Percentiles rank a stretch among this genome's conserved stretches.
These are phyloP conservation scores for Stylophora pistillata DNA, from an alignment of 64 coral and sea anemone genomes.

Conservation along the genomic window DNA sequence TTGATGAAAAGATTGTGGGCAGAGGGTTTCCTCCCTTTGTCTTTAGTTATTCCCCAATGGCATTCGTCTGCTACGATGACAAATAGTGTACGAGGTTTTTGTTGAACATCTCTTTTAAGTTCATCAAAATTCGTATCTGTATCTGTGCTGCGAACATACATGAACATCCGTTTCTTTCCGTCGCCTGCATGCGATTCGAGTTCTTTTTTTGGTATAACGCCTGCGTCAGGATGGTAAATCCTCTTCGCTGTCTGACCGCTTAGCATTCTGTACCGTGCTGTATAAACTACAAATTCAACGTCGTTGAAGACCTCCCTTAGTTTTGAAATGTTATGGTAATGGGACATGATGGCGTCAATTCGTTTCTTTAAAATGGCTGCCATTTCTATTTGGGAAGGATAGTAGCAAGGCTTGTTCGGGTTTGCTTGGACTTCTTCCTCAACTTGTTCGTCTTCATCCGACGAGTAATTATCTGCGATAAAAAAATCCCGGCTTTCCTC, in stretches of 20 bases:
- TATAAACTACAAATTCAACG: constrained; percentile 64
- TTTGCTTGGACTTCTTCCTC: neutral
- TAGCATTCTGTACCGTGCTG: constrained; percentile 66
- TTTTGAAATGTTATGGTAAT: constrained; percentile 56
- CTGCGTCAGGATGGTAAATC: constrained; percentile 60
- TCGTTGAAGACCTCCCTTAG: constrained; percentile 53
- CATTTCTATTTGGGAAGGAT: constrained; percentile 72
- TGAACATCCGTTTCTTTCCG: constrained; percentile 48
- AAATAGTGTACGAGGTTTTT: constrained; percentile 47
- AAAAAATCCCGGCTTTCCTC: neutral
- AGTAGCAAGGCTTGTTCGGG: constrained; percentile 57
- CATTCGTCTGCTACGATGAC: constrained; percentile 71
- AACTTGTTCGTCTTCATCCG: constrained; percentile 41
- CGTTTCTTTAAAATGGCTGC: constrained; percentile 49
- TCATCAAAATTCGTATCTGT: constrained; percentile 38
- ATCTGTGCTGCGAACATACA: constrained; percentile 63
- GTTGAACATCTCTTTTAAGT: constrained; percentile 25
- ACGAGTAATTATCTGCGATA: neutral
- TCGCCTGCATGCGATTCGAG: neutral
- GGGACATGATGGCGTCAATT: constrained; percentile 53
- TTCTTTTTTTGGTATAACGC: constrained; percentile 50
- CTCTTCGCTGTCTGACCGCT: constrained; percentile 69
- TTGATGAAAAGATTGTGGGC: constrained; percentile 62
- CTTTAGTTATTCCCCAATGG: constrained; percentile 73
- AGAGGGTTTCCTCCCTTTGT: constrained; percentile 52